Base-by-base conservation (phyloP, 2,797 vertebrate species). In the Mormyrops attenuatus region DNA sequence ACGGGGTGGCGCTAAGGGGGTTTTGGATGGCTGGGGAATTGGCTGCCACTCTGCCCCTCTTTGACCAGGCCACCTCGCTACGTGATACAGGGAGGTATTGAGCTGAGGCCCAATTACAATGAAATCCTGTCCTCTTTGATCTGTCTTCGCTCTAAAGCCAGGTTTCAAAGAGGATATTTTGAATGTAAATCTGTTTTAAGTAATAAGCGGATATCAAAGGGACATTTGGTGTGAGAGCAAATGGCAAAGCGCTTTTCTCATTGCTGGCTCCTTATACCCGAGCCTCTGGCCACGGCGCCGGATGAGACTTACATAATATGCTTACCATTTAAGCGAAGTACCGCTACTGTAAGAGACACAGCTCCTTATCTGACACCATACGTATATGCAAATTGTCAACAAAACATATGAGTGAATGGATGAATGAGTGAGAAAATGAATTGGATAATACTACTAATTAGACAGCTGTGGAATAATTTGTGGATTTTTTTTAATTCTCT, bases 161-260 rank as follows among this genome's bases (percentile, higher is more conserved):
- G 90, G 44, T 90, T 87, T 87, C 88, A 86, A 89, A 90, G 90
- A 88, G 60, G 80, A 85, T 86, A 53, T 89, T 89, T 86, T 55
- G 47, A 90, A 85, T 49, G 30, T 30, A 88, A 88, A 88, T 90
- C 77, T 22, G 69, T 85, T 88, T 90, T 47, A 88, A 85, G 73
- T 86, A 85, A 88, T 88, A 90, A 90, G 88, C 49, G 57, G 17
- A 86, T 90, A 90, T 90, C 90, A 87, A 89, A 90, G 88, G 80
- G 53, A n/a, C 55, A 20, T 52, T 85, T 57, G 55, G 41, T 50
- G 41, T 20, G n/a, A 82, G 89, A 66, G 69, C 22, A 34, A 84
- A 90, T 63, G 41, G 77, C 53, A 84, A 38, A 50, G 13, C 13
- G 20, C 60, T 88, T 88, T 66, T 20, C 8, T n/a, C 44, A n/a